Evolutionary conservation across 2,113 vertebrate genomes (phyloP).

Genomic region (Catharus bicknelli): DNA sequence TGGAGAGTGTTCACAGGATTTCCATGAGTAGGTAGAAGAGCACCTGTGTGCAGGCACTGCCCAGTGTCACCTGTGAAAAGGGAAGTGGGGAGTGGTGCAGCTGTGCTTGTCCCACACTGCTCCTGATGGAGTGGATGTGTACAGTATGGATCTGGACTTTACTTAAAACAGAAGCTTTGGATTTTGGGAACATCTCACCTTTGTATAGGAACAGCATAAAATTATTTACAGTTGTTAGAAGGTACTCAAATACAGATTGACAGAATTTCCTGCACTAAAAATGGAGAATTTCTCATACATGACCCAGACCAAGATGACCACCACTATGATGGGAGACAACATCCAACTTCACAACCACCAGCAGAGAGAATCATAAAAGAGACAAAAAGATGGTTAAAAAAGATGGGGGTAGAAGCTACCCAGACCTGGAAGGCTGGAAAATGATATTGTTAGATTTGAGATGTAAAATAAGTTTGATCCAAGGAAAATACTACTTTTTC

Average conservation of each 20-base stretch:
- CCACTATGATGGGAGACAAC: background rate
- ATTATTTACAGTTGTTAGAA: background rate
- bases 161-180: background rate
- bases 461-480: background rate
- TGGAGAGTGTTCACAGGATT: background rate
- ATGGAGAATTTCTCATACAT: background rate
- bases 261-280: background rate
- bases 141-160: background rate
- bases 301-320: background rate
- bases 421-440: background rate
- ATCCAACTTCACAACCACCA: background rate
- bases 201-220: background rate
- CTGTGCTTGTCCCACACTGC: background rate
- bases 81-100: too few species aligned
- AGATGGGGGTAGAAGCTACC: background rate
- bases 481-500: background rate
- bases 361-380: background rate
- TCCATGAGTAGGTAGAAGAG: fast-evolving
- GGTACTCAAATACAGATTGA: background rate
- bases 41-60: background rate
- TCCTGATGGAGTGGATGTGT: fast-evolving
- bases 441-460: background rate
- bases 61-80: background rate
- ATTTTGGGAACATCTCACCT: background rate
- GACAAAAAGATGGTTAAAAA: background rate